Conservation (phyloP, 1,140 invertebrate species). For the Penaeus japonicus region DNA sequence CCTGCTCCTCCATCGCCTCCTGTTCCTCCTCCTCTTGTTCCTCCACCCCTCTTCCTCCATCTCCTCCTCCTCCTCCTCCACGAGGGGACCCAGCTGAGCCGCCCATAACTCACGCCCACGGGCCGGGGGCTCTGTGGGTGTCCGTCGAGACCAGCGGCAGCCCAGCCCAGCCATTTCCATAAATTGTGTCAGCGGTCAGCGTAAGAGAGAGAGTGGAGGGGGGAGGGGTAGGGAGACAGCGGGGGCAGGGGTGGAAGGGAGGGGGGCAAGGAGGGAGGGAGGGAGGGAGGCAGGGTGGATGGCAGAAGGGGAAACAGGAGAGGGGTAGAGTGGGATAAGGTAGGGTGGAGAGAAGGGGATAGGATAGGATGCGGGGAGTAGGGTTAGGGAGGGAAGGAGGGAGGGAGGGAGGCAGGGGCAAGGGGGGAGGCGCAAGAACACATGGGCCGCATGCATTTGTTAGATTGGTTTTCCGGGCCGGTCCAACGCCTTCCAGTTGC, state of each 20-base stretch:
- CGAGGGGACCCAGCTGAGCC: conserved; percentile 4
- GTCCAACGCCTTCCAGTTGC: conserved; percentile 48
- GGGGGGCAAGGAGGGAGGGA: too few species aligned
- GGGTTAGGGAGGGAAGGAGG: too few species aligned
- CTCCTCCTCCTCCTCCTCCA: neutral
- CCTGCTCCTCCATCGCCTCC: neutral
- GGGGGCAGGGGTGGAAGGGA: too few species aligned
- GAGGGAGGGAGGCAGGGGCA: too few species aligned
- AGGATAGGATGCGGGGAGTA: too few species aligned
- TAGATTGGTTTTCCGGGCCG: conserved; percentile 55
- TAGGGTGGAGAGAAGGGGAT: too few species aligned
- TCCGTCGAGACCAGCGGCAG: conserved; percentile 42
- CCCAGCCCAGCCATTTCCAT: conserved; percentile 56
- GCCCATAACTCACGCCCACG: conserved; percentile 47
- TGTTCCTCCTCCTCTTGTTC: neutral
- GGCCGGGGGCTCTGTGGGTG: neutral
- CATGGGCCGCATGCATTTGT: conserved; percentile 55
- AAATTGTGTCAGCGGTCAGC: conserved; percentile 59
- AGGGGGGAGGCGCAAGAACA: conserved; percentile 23
- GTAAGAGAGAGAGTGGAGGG: conserved; percentile 32
- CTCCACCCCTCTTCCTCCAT: neutral
- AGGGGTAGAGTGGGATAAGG: too few species aligned
- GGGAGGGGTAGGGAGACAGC: conserved; percentile 19
- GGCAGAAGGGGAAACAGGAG: too few species aligned
- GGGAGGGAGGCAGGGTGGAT: too few species aligned